These are phyloP conservation scores for Notechis scutatus DNA, from an alignment of 2,113 vertebrate species.

Conservation along the genomic window DNA sequence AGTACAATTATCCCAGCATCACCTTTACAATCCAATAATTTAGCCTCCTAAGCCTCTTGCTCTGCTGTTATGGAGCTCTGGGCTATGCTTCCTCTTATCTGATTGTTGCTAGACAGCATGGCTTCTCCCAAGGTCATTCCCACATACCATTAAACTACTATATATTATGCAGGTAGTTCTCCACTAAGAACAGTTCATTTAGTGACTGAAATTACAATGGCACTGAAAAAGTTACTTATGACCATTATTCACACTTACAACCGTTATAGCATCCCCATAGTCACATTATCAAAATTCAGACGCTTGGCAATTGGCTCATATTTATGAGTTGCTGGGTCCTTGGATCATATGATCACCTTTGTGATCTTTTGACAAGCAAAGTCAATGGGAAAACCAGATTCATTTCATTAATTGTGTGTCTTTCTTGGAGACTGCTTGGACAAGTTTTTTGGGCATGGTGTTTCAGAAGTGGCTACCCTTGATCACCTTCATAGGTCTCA, in stretches of 20 bases:
- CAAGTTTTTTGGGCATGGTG: background rate
- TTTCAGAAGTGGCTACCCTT: background rate
- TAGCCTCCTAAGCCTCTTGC: background rate
- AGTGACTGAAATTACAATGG: too few species aligned
- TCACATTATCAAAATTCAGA: too few species aligned
- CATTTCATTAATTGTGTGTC: background rate
- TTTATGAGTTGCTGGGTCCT: too few species aligned
- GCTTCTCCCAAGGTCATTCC: background rate
- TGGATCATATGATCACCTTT: background rate
- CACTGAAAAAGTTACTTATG: too few species aligned
- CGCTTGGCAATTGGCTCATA: too few species aligned
- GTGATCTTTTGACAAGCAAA: background rate
- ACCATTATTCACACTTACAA: too few species aligned
- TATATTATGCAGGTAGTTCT: background rate
- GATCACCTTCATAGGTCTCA: background rate
- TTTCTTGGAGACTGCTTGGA: background rate
- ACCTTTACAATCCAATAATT: background rate
- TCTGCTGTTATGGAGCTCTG: background rate
- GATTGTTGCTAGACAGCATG: background rate
- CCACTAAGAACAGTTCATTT: background rate
- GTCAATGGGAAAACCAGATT: background rate
- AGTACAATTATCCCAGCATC: background rate
- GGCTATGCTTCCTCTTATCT: background rate
- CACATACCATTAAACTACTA: background rate
- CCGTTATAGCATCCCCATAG: too few species aligned